Conservation (phyloP, 2,888 invertebrate species). For the Chymomyza procnemis region DNA sequence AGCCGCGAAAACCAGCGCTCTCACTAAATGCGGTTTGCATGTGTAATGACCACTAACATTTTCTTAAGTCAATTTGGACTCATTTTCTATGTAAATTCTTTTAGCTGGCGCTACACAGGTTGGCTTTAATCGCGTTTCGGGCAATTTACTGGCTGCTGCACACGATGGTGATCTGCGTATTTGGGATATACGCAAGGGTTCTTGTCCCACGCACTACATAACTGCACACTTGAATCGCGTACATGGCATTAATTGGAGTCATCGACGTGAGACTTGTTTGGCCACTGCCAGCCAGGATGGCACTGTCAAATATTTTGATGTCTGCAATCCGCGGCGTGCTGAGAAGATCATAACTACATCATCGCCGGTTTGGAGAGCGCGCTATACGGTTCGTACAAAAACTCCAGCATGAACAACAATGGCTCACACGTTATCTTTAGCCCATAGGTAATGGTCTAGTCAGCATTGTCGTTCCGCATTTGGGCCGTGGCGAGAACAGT, state of each 20-base stretch:
- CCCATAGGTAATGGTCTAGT: conserved; percentile 95
- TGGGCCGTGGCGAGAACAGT: conserved; percentile 92
- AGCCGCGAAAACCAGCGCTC: conserved; percentile 88
- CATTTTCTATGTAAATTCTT: not conserved
- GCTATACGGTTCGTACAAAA: conserved; percentile 84
- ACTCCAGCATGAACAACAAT: not conserved
- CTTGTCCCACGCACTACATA: conserved; percentile 93
- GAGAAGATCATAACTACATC: conserved; percentile 91
- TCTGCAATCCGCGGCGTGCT: conserved; percentile 89
- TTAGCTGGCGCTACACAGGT: conserved; percentile 94
- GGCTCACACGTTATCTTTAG: conserved; percentile 69
- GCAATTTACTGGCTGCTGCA: conserved; percentile 92
- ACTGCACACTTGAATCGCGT: conserved; percentile 93
- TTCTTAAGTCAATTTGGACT: not conserved
- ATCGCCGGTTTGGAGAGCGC: conserved; percentile 93
- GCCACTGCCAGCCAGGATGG: conserved; percentile 97
- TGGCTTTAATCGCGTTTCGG: conserved; percentile 92
- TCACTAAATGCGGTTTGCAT: conserved; percentile 93
- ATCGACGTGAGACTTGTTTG: conserved; percentile 88
- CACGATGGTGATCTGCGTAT: conserved; percentile 97
- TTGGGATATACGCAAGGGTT: conserved; percentile 95
- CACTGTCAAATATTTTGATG: conserved; percentile 96
- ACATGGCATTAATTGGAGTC: conserved; percentile 96
- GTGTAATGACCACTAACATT: conserved; percentile 66
- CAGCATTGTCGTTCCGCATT: conserved; percentile 94